phyloP scores from a whole-genome alignment of 2,888 invertebrate species.

The Spialia ferax region DNA sequence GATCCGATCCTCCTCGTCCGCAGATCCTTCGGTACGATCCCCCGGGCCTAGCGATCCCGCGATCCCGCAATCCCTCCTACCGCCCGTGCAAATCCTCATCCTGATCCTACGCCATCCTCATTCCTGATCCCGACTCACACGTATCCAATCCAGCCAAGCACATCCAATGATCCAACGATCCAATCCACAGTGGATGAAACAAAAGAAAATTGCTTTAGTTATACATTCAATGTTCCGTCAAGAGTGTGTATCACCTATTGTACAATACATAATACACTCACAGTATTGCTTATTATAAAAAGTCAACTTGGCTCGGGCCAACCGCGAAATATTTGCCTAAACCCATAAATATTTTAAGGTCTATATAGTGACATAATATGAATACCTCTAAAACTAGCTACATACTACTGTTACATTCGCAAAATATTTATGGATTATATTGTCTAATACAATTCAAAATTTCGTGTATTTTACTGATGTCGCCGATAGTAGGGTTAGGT shows the following conservation, averaged over 20 bases:
- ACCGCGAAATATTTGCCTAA: constrained; percentile 17
- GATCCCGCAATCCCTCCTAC: constrained; percentile 41
- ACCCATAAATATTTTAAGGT: constrained; percentile 37
- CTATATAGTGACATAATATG: constrained; percentile 19
- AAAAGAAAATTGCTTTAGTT: constrained; percentile 83
- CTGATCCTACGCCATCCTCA: constrained; percentile 47
- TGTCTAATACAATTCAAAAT: constrained; percentile 37
- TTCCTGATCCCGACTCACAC: constrained; percentile 66
- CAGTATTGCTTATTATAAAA: constrained; percentile 22
- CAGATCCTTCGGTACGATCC: constrained; percentile 60
- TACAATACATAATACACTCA: constrained; percentile 20
- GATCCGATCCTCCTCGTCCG: constrained; percentile 42
- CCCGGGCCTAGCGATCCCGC: constrained; percentile 55
- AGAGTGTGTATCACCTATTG: constrained; percentile 5
- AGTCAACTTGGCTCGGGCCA: constrained; percentile 29
- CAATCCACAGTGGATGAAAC: constrained; percentile 85
- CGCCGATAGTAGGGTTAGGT: constrained; percentile 31
- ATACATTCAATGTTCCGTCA: constrained; percentile 42
- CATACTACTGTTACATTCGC: constrained; percentile 35
- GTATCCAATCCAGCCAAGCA: constrained; percentile 66
- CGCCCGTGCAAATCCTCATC: constrained; percentile 44
- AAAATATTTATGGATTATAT: constrained; percentile 40
- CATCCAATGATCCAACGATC: constrained; percentile 70
- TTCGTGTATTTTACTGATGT: constrained; percentile 20
- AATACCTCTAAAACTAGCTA: constrained; percentile 31